phyloP scores from a whole-genome alignment of 2,888 invertebrate genomes.

The Rhamnusium bicolor region DNA sequence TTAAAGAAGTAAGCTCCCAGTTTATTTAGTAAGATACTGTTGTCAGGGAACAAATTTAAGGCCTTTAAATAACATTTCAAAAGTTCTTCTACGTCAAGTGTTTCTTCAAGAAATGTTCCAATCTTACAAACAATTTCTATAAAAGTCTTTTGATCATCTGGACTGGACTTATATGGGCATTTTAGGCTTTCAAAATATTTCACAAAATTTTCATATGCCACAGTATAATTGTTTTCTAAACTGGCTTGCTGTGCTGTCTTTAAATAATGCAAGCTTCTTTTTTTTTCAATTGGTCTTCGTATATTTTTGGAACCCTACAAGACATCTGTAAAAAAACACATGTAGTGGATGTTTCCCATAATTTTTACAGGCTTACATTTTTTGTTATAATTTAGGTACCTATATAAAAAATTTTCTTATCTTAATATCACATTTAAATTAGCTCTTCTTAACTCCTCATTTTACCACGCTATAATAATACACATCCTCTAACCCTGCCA shows the following conservation, averaged over 20 bases:
- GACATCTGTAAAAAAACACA: constrained; percentile 34
- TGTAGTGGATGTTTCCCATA: too few species aligned
- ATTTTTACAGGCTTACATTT: too few species aligned
- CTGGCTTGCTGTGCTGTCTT: constrained; percentile 54
- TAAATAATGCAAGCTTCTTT: constrained; percentile 51
- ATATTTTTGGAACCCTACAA: constrained; percentile 52
- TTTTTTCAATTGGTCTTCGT: constrained; percentile 48
- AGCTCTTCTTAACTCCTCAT: too few species aligned
- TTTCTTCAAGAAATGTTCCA: constrained; percentile 60
- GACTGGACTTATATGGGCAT: constrained; percentile 48
- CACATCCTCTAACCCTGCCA: too few species aligned
- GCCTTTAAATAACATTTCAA: constrained; percentile 69
- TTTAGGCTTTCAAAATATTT: constrained; percentile 58
- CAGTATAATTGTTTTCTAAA: constrained; percentile 50
- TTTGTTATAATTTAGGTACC: too few species aligned
- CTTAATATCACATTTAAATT: too few species aligned
- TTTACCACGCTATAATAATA: too few species aligned
- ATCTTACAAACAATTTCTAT: constrained; percentile 57
- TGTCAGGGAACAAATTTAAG: constrained; percentile 71
- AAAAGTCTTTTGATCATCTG: constrained; percentile 53
- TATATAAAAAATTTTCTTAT: too few species aligned
- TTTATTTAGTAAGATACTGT: constrained; percentile 71
- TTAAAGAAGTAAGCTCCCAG: constrained; percentile 73
- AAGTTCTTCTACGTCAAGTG: constrained; percentile 65
- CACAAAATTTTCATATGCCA: constrained; percentile 56